phyloP scores from a whole-genome alignment of 2,113 vertebrate genomes.

The Nerophis lumbriciformis region DNA sequence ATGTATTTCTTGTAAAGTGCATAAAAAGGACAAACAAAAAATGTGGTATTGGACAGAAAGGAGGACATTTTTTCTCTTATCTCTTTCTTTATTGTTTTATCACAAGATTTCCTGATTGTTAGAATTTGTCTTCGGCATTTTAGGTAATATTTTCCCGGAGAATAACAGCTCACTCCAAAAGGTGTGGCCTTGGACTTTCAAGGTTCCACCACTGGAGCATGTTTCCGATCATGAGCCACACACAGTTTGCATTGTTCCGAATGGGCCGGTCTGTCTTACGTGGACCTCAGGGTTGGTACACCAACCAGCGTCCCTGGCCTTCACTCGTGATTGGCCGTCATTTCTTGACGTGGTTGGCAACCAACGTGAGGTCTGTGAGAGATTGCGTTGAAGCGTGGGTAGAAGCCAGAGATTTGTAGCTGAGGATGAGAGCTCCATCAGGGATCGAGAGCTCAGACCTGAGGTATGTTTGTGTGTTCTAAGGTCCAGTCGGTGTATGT shows the following conservation, averaged over 20 bases:
- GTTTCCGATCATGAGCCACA: too few species aligned
- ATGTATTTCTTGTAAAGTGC: too few species aligned
- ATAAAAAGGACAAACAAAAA: too few species aligned
- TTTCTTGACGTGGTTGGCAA: constrained; percentile 23
- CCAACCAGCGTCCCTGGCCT: constrained; percentile 19
- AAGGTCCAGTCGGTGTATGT: constrained; percentile 50
- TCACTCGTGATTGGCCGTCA: neutral
- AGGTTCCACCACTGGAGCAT: too few species aligned
- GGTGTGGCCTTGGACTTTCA: too few species aligned
- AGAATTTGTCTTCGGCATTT: too few species aligned
- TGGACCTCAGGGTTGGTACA: constrained; percentile 59
- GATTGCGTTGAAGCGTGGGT: constrained; percentile 44
- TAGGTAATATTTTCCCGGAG: too few species aligned
- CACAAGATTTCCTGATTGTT: too few species aligned
- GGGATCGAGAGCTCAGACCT: constrained; percentile 44
- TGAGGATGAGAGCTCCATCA: constrained; percentile 43
- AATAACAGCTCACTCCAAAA: too few species aligned
- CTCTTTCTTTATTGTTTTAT: too few species aligned
- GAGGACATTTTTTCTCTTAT: too few species aligned
- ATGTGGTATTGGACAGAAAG: too few species aligned
- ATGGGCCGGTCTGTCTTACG: constrained; percentile 14
- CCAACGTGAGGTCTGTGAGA: constrained; percentile 60
- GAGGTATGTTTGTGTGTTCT: constrained; percentile 54
- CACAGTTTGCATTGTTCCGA: constrained; percentile 51
- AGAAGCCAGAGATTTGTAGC: constrained; percentile 35